Percentiles rank a stretch among this genome's conserved stretches.
These are phyloP conservation scores for Osmerus eperlanus DNA, from an alignment of 2,113 vertebrate genomes.

Conservation along the genomic window DNA sequence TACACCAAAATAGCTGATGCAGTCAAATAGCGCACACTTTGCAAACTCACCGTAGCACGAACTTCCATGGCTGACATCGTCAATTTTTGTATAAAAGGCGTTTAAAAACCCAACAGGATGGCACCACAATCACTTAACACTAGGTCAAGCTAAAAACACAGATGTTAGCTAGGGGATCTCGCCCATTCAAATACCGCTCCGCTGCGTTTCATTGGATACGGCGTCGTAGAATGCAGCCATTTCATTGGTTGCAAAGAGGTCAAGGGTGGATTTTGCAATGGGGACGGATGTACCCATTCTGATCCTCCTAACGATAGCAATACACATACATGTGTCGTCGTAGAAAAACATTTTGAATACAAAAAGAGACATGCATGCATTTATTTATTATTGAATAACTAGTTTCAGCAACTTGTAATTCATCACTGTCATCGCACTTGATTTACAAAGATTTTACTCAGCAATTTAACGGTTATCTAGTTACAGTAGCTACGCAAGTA, in stretches of 20 bases:
- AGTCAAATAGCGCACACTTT: no score
- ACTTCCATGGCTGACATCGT: conserved; percentile 38
- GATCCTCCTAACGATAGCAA: no score
- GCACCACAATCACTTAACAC: neutral
- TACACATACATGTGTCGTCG: no score
- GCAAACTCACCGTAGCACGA: conserved; percentile 44
- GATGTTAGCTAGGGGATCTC: no score
- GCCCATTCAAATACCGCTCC: conserved; percentile 68
- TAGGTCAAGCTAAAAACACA: neutral
- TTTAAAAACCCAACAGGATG: neutral
- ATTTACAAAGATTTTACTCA: neutral
- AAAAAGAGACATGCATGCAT: no score
- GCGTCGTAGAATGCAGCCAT: neutral
- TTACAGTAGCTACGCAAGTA: no score
- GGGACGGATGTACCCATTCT: neutral
- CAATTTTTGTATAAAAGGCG: neutral
- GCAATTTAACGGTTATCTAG: no score
- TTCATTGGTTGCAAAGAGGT: conserved; percentile 41
- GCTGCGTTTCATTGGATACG: conserved; percentile 57
- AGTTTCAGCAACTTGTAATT: no score
- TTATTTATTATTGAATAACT: no score
- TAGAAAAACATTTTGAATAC: no score
- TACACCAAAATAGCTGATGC: neutral
- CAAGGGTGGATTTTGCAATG: neutral
- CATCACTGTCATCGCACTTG: no score